Evolutionary conservation across 2,888 invertebrate species (phyloP).

Genomic region (Apodemia zela): DNA sequence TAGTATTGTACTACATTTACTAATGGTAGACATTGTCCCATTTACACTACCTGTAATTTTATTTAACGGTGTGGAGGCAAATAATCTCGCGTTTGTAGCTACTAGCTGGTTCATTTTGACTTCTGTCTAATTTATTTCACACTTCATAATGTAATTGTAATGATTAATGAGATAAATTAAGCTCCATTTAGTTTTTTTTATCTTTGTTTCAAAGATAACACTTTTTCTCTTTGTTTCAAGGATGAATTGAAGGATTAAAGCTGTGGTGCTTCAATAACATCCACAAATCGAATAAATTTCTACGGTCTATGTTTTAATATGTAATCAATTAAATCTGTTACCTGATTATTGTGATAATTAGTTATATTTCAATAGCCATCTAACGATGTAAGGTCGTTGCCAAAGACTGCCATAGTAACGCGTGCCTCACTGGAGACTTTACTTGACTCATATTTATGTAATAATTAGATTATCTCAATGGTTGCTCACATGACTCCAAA

Average conservation of each 20-base stretch:
- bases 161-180: too few species aligned
- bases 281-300: not conserved
- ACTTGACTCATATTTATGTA: not conserved
- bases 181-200: too few species aligned
- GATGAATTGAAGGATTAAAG: not conserved
- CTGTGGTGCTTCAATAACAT: too few species aligned
- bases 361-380: not conserved
- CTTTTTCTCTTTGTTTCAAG: too few species aligned
- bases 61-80: too few species aligned
- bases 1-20: too few species aligned
- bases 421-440: not conserved
- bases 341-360: not conserved
- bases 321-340: not conserved
- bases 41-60: too few species aligned
- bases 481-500: not conserved
- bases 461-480: not conserved
- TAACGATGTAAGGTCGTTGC: not conserved
- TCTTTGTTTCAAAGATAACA: too few species aligned
- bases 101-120: not conserved
- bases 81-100: too few species aligned
- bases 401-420: not conserved
- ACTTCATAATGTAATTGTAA: too few species aligned
- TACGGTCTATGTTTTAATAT: not conserved
- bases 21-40: too few species aligned
- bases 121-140: not conserved